A percentile compares a stretch with the other conserved stretches of the same genome.
These are phyloP conservation scores for Leptinotarsa juncta DNA, from an alignment of 2,888 invertebrate genomes.

Conservation along the genomic window DNA sequence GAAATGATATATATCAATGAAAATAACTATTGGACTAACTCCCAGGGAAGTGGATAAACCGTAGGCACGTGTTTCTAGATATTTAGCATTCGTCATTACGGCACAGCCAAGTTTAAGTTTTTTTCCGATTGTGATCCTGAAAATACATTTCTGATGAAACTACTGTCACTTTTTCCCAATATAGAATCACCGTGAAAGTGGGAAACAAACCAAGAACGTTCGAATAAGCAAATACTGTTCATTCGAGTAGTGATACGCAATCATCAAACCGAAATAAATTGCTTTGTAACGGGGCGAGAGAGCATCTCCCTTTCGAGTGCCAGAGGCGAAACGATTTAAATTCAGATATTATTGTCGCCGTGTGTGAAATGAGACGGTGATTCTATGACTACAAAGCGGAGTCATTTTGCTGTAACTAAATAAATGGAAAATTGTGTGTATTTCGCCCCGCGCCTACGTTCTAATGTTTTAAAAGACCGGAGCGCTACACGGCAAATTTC, in stretches of 20 bases:
- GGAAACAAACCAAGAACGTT: no score
- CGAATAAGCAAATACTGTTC: slow-evolving; percentile 25
- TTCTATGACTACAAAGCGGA: slow-evolving; percentile 62
- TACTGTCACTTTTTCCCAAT: no score
- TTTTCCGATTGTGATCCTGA: no score
- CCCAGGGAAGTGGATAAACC: no score
- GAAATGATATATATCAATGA: no score
- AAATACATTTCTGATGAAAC: no score
- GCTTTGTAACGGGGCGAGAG: slow-evolving; percentile 29
- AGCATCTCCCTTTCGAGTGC: slow-evolving; percentile 43
- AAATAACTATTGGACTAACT: no score
- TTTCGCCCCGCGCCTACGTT: slow-evolving; percentile 32
- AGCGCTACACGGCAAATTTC: slow-evolving; percentile 39
- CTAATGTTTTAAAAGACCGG: slow-evolving; percentile 44
- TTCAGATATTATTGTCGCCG: slow-evolving; percentile 64
- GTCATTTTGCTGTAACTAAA: slow-evolving; percentile 60
- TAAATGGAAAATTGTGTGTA: slow-evolving; percentile 57
- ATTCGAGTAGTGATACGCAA: slow-evolving; percentile 34
- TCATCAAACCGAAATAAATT: slow-evolving; percentile 43
- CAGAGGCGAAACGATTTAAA: slow-evolving; percentile 62
- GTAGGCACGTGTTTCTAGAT: no score
- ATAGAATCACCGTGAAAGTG: no score
- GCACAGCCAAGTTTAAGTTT: no score
- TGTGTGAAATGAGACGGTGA: slow-evolving; percentile 63
- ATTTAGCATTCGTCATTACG: no score